Percentiles rank a stretch among this genome's conserved stretches.
phyloP scores from a whole-genome alignment of 92 coral and sea anemone species.

The Epizoanthus rinbou region DNA sequence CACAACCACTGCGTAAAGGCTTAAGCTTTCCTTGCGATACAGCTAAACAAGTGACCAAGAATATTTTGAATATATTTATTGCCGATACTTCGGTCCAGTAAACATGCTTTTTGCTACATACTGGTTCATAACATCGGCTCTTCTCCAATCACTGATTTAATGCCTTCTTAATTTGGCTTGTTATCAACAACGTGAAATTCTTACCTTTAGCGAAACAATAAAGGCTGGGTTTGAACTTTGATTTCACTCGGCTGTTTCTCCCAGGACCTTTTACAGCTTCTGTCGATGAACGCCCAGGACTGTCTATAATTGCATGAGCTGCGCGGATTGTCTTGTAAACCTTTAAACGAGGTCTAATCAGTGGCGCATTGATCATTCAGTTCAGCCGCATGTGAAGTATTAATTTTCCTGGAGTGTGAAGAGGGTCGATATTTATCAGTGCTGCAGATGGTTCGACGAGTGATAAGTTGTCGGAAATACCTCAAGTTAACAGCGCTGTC shows the following conservation, averaged over 20 bases:
- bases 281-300: background rate
- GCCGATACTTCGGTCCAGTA: background rate
- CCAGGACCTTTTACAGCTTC: background rate
- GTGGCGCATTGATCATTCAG: background rate
- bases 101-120: background rate
- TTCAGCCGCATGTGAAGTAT: conserved; percentile 33
- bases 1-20: background rate
- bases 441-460: conserved; percentile 39
- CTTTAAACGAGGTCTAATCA: background rate
- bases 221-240: background rate
- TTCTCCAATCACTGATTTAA: background rate
- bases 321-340: background rate
- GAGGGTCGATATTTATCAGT: conserved; percentile 40
- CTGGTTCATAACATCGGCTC: background rate
- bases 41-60: conserved; percentile 17
- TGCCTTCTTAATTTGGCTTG: background rate
- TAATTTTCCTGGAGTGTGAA: conserved; percentile 24
- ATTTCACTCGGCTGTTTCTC: background rate
- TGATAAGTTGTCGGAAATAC: conserved; percentile 39
- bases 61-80: background rate
- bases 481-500: conserved; percentile 38
- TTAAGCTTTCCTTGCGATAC: background rate
- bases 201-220: conserved; percentile 11
- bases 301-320: background rate
- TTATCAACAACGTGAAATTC: conserved; percentile 24